Base-by-base conservation (phyloP, 1,140 invertebrate species). In the Batillaria attramentaria region DNA sequence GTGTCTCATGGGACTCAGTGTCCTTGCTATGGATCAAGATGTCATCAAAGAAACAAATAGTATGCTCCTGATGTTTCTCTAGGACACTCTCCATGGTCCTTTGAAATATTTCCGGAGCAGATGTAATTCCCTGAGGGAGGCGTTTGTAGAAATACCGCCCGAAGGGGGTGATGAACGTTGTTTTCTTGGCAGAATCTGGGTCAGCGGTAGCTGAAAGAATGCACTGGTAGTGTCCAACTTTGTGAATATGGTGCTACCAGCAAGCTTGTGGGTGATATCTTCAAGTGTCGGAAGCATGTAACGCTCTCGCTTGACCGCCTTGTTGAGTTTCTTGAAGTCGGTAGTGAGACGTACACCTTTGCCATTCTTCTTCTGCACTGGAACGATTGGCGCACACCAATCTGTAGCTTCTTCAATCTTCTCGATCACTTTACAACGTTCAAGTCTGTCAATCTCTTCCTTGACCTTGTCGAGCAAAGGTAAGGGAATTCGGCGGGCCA, bases 101-200 rank as follows among this genome's bases (percentile, higher is more conserved):
- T 43, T 83, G 80, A 57, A 83, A 84, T 20, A 83, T 39, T 62
- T 84, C 81, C n/a, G 79, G 50, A 13, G 79, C 82, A 18, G 77
- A 79, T 5, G 72, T 66, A 46, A 81, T 83, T 20, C 81, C 80
- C 43, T 37, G 20, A 43, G 75, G 41, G 16, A 68, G 20, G 39
- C 91, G 81, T 39, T 83, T 78, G 79, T 0, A 24, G 69, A 43
- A 72, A 41, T 24, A 72, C 18, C 37, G 13, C 4, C 69, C 69
- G 16, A 90, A 92, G 13, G 90, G 90, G 2, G 86, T 88, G 20
- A 90, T 89, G 84, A 93, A 92, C 24, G 80, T 83, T 37, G 73
- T 78, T 5, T 83, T 41, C 57, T 80, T 79, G 1, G 35, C 46
- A 65, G 60, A 80, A 6, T 70, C 69, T 33, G 80, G 76, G 66